Conservation (phyloP, 2,888 invertebrate genomes). For the Chalcis sispes region DNA sequence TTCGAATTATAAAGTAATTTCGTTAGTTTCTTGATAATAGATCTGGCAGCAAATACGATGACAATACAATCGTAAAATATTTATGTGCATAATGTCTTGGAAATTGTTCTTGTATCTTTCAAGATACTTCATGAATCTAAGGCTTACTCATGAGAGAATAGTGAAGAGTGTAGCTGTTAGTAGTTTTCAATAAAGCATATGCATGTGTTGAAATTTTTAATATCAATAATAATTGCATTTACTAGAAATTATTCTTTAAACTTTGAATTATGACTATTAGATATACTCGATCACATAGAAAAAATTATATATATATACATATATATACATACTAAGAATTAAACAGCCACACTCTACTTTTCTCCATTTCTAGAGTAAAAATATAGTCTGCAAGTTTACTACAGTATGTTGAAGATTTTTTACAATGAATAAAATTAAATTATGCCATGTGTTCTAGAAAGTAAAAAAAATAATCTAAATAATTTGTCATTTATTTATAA, state of each 20-base stretch:
- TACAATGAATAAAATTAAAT: slow-evolving; percentile 40
- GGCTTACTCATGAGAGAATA: slow-evolving; percentile 20
- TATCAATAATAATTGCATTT: no score
- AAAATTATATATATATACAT: neutral
- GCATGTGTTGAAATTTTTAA: neutral
- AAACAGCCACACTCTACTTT: slow-evolving; percentile 38
- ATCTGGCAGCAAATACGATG: slow-evolving; percentile 54
- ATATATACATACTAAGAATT: neutral
- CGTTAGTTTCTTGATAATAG: slow-evolving; percentile 48
- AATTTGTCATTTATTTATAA: slow-evolving; percentile 49
- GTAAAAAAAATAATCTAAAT: slow-evolving; percentile 17
- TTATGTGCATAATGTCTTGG: slow-evolving; percentile 48
- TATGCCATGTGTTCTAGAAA: slow-evolving; percentile 40
- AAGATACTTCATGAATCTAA: slow-evolving; percentile 33
- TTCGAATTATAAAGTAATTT: slow-evolving; percentile 47
- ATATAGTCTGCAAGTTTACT: slow-evolving; percentile 34
- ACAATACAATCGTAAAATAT: slow-evolving; percentile 52
- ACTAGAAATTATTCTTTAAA: no score
- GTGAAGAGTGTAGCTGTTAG: slow-evolving; percentile 39
- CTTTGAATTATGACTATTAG: no score
- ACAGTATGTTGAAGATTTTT: slow-evolving; percentile 28
- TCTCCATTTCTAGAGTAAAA: slow-evolving; percentile 34
- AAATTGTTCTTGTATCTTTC: slow-evolving; percentile 44
- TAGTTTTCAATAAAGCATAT: slow-evolving; percentile 15
- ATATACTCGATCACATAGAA: no score